Evolutionary conservation across 2,113 vertebrate genomes (phyloP), one percentile per base, ranked within the genome.

Genomic region (Prionailurus bengalensis): DNA sequence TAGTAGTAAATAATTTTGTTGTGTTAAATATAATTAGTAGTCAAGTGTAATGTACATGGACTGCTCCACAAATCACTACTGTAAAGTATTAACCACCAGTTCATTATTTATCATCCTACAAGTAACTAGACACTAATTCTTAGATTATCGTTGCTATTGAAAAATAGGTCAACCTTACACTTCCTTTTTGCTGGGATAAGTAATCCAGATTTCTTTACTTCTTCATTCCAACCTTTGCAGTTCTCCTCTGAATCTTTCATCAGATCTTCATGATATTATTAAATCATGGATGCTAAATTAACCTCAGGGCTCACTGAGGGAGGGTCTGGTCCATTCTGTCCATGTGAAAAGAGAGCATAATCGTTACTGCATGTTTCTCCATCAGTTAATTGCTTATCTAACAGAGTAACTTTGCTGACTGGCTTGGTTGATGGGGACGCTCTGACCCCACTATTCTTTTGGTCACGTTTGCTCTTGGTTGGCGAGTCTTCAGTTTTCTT

Each of bases 351-450:
- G 39, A 87, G 31, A 31, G 1, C 63, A 3, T 86, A 71, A 90
- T 53, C 81, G 15, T 85, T 45, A 23, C 19, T 73, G 91, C 93
- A 91, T 82, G 76, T 15, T 73, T 73, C 66, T 58, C 70, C 53
- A 70, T 33, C 1, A 66, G 2, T 61, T 65, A 48, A 45, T 45
- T 14, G 70, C 73, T 94, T 97, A 81, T 86, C 90, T 97, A 94
- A 95, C 51, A 33, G 25, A 63, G 63, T 89, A 61, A 66, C 25
- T 1, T 29, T 73, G 39, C 90, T 89, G 39, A 42, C 36, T 94
- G 48, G 58, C 29, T 84, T 79, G 55, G 21, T 55, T 88, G 78
- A 29, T 83, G 86, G 80, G 27, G 53, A 33, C 12, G 4, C 25
- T 58, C 19, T 85, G 65, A 83, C 33, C 33, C 36, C 16, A 19